Evolutionary conservation across 2,797 vertebrate species (phyloP).

Genomic region (Scarus forsteni): DNA sequence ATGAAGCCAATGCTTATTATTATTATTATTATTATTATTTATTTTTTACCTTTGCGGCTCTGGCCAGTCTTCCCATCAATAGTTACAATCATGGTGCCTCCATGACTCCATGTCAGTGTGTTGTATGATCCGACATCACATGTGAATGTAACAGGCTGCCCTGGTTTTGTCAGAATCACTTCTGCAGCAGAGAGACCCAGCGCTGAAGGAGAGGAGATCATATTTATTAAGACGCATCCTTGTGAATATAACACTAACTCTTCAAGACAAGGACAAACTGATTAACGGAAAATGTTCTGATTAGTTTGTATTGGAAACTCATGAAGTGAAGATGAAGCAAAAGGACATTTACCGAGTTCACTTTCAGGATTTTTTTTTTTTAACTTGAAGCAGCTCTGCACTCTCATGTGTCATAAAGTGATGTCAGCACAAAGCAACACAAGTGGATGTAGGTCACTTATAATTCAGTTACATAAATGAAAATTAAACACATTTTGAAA

Average conservation of each 20-base stretch:
- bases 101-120: neutral
- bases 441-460: neutral
- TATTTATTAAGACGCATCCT: neutral
- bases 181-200: conserved; percentile 53
- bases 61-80: rapidly evolving
- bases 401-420: neutral
- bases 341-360: neutral
- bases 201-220: conserved; percentile 52
- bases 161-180: neutral
- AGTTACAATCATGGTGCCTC: rapidly evolving
- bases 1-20: too few species aligned
- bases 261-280: conserved; percentile 3
- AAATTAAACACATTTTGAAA: neutral
- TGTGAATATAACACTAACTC: neutral
- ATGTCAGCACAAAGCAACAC: neutral
- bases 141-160: rapidly evolving
- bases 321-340: neutral
- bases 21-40: neutral
- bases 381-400: neutral
- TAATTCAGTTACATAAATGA: neutral
- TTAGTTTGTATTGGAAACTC: neutral
- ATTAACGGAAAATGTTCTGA: neutral
- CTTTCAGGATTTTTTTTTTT: neutral
- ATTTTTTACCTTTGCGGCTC: rapidly evolving
- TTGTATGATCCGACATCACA: rapidly evolving